phyloP scores from a whole-genome alignment of 2,888 invertebrate genomes.

The Agrochola circellaris region DNA sequence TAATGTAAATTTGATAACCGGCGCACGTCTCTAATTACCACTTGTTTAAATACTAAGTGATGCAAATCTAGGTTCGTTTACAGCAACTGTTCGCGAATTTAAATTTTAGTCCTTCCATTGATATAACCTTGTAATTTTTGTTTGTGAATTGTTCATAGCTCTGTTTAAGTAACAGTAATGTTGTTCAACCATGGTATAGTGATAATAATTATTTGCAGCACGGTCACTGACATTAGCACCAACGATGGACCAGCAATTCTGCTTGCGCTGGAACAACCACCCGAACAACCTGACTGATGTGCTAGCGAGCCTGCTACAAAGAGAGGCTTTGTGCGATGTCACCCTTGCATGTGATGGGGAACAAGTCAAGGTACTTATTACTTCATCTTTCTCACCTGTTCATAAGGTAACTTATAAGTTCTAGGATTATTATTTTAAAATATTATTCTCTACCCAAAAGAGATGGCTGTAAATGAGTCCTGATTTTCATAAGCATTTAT shows the following conservation, averaged over 20 bases:
- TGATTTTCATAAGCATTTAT: conserved; percentile 19
- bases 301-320: conserved; percentile 95
- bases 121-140: conserved; percentile 69
- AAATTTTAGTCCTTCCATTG: conserved; percentile 69
- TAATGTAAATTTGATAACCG: conserved; percentile 87
- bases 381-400: not conserved
- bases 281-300: conserved; percentile 97
- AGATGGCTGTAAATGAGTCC: not conserved
- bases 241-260: conserved; percentile 96
- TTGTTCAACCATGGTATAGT: conserved; percentile 42
- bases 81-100: conserved; percentile 72
- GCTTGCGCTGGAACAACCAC: conserved; percentile 98
- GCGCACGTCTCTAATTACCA: conserved; percentile 85
- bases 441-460: not conserved
- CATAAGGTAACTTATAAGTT: not conserved
- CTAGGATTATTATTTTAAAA: not conserved
- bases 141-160: conserved; percentile 47
- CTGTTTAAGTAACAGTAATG: conserved; percentile 32
- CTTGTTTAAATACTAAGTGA: conserved; percentile 82
- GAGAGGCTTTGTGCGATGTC: conserved; percentile 97
- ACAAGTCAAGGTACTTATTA: conserved; percentile 92
- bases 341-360: conserved; percentile 98
- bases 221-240: conserved; percentile 91
- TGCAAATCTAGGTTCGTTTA: conserved; percentile 80
- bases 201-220: conserved; percentile 82